These are phyloP conservation scores for Ptychodera flava DNA, from an alignment of 35 echinoderm and acorn worm species.

Conservation along the genomic window DNA sequence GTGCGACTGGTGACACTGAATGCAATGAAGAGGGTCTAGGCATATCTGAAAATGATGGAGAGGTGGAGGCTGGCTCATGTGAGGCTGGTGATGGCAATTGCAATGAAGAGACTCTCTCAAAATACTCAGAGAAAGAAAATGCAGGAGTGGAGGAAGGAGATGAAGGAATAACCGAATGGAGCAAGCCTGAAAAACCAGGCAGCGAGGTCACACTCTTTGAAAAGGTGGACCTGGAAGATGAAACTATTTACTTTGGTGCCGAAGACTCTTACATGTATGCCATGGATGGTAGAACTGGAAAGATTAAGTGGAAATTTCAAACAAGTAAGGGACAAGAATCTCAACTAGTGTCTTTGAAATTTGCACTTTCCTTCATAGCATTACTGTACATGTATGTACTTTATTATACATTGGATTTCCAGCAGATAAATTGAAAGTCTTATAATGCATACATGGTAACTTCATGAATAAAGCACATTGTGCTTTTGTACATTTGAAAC, in stretches of 20 bases:
- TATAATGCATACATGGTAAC: too few relatives aligned
- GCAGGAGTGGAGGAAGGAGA: background rate
- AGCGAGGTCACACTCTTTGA: background rate
- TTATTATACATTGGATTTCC: too few relatives aligned
- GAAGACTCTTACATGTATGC: background rate
- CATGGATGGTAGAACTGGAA: background rate
- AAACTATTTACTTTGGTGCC: background rate
- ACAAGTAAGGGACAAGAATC: background rate
- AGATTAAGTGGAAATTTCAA: background rate
- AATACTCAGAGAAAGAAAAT: background rate
- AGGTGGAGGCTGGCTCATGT: background rate
- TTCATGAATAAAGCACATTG: too few relatives aligned
- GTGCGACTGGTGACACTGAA: background rate
- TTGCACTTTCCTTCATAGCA: too few relatives aligned
- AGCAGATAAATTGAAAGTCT: too few relatives aligned
- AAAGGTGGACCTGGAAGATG: background rate
- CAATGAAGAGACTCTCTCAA: background rate
- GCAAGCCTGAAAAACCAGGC: background rate
- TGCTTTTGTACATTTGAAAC: too few relatives aligned
- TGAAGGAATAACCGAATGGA: background rate
- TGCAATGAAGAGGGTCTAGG: background rate
- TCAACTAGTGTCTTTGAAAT: background rate
- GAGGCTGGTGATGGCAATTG: background rate
- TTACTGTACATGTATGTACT: too few relatives aligned
- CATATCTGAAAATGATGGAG: too few relatives aligned